Conservation (phyloP, 2,113 vertebrate species). For the Serinus canaria region DNA sequence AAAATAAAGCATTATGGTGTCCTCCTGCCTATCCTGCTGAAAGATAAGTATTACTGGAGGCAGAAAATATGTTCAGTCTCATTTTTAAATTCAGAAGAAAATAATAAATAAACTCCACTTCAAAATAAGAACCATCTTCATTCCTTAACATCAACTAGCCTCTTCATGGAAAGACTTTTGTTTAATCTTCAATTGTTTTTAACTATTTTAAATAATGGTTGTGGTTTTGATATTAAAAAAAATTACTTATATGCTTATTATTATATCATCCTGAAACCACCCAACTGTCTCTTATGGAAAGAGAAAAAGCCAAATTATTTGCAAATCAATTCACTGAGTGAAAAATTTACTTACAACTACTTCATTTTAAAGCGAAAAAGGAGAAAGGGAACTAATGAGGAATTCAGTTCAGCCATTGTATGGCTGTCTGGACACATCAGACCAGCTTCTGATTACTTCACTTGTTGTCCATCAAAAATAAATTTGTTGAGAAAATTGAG, state of each 20-base stretch:
- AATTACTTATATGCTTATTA: not conserved
- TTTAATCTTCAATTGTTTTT: not conserved
- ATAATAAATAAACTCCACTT: not conserved
- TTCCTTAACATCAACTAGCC: not conserved
- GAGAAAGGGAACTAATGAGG: not conserved
- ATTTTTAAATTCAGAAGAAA: not conserved
- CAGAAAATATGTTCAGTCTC: not conserved
- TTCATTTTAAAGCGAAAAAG: not conserved
- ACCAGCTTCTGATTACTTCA: not conserved
- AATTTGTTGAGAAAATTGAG: fast-evolving
- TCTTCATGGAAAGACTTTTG: not conserved
- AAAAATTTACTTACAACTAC: not conserved
- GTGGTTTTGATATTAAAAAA: not conserved
- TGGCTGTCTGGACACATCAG: not conserved
- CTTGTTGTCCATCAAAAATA: not conserved
- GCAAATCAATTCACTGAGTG: not conserved
- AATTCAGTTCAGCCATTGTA: not conserved
- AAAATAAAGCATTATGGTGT: not conserved
- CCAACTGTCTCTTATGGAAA: fast-evolving
- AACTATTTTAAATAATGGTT: not conserved
- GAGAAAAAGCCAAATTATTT: not conserved
- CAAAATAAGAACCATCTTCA: not conserved
- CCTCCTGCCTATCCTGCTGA: not conserved
- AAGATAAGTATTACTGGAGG: not conserved
- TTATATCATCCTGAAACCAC: not conserved